phyloP scores from a whole-genome alignment of 2,888 invertebrate genomes.

The Lepetodrilus schrolli region DNA sequence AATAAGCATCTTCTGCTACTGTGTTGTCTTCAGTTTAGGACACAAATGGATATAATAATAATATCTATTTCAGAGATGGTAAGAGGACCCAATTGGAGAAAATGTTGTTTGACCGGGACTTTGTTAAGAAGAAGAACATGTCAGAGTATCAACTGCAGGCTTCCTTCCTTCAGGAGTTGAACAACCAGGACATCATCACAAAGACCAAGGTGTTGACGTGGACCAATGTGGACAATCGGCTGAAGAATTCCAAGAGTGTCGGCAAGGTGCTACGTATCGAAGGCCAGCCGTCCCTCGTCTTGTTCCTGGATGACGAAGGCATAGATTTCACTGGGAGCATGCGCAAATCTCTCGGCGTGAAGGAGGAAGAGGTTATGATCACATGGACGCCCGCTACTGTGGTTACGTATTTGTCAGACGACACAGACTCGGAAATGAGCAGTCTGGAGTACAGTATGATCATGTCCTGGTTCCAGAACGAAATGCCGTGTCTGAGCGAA shows the following conservation, averaged over 20 bases:
- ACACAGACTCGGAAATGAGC: background rate
- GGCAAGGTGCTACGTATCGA: background rate
- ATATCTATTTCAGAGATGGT: background rate
- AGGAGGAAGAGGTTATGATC: background rate
- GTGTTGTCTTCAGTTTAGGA: too few relatives aligned
- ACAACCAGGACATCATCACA: background rate
- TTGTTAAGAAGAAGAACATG: background rate
- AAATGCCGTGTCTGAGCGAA: too few relatives aligned
- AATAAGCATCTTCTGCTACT: too few relatives aligned
- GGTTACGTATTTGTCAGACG: background rate
- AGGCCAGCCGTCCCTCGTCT: background rate
- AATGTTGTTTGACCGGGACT: background rate
- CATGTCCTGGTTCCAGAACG: background rate
- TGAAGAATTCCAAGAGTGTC: background rate
- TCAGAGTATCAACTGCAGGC: background rate
- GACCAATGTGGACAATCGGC: background rate
- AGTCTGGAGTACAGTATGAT: background rate
- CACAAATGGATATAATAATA: too few relatives aligned
- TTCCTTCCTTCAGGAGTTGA: background rate
- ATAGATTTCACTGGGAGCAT: background rate
- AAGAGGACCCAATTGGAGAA: background rate
- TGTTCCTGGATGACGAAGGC: background rate
- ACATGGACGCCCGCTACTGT: constrained; percentile 3
- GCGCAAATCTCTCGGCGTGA: background rate
- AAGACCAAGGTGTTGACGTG: background rate